Evolutionary conservation across 2,797 vertebrate species (phyloP).

Genomic region (Clangula hyemalis): DNA sequence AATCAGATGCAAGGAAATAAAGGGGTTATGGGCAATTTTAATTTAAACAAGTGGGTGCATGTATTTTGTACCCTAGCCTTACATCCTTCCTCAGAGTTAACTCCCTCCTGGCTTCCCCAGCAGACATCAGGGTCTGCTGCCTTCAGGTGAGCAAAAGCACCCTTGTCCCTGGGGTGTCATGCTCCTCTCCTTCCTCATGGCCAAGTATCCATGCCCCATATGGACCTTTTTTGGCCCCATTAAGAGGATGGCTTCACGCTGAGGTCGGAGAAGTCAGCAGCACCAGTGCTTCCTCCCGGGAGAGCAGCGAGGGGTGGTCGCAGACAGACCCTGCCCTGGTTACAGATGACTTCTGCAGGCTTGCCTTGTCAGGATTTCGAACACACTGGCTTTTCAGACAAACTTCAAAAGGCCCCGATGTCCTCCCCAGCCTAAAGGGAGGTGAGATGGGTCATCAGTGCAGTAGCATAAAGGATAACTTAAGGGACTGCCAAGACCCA

Average conservation of each 20-base stretch:
- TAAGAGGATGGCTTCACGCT: neutral
- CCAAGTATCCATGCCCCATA: neutral
- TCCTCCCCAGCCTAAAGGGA: neutral
- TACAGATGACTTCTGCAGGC: neutral
- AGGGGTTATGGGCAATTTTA: conserved; percentile 55
- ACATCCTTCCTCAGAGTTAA: conserved; percentile 13
- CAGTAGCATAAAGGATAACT: neutral
- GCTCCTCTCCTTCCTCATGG: neutral
- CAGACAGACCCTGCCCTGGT: neutral
- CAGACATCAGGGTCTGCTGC: neutral
- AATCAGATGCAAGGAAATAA: conserved; percentile 67
- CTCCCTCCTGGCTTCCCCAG: neutral
- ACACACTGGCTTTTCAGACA: neutral
- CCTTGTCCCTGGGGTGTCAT: fast-evolving
- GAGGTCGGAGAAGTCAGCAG: neutral
- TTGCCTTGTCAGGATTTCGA: neutral
- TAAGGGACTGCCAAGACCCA: neutral
- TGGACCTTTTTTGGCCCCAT: neutral
- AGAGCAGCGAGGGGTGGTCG: neutral
- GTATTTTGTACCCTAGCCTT: conserved; percentile 5
- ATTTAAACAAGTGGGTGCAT: conserved; percentile 59
- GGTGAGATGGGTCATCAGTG: neutral
- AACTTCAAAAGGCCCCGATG: neutral
- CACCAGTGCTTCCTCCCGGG: neutral
- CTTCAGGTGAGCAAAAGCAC: neutral